Conservation (phyloP, 2,888 invertebrate genomes). For the Drosophila quasianomalipes region DNA sequence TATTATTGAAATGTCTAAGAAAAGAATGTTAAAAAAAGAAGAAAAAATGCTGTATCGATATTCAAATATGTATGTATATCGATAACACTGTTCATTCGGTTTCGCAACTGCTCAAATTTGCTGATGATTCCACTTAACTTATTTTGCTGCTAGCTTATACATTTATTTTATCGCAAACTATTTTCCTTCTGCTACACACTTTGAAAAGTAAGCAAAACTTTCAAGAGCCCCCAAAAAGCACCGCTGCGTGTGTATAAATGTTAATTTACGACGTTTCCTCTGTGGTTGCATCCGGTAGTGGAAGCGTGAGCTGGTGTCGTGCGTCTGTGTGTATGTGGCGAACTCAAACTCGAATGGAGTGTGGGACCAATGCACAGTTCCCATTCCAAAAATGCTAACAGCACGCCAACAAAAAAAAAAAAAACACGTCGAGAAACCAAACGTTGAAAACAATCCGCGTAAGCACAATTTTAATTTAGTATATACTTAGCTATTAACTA, state of each 20-base stretch:
- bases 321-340: slow-evolving; percentile 42
- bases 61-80: slow-evolving; percentile 23
- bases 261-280: slow-evolving; percentile 15
- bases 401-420: slow-evolving; percentile 56
- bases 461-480: slow-evolving; percentile 80
- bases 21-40: slow-evolving; percentile 6
- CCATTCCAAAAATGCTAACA: slow-evolving; percentile 61
- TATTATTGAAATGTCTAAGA: slow-evolving; percentile 43
- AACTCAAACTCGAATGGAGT: slow-evolving; percentile 39
- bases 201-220: slow-evolving; percentile 68
- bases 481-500: slow-evolving; percentile 64
- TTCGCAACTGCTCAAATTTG: slow-evolving; percentile 58
- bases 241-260: slow-evolving; percentile 6
- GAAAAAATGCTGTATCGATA: slow-evolving; percentile 27
- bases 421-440: slow-evolving; percentile 22
- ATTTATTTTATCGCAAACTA: slow-evolving; percentile 25
- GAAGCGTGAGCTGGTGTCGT: slow-evolving; percentile 17
- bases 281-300: slow-evolving; percentile 21
- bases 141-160: slow-evolving; percentile 25
- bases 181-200: slow-evolving; percentile 8
- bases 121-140: slow-evolving; percentile 47
- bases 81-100: slow-evolving; percentile 44
- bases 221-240: slow-evolving; percentile 47
- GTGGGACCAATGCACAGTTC: slow-evolving; percentile 51
- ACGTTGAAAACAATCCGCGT: slow-evolving; percentile 71